Evolutionary conservation across 2,797 vertebrate genomes (phyloP).

Genomic region (Poeciliopsis presidionis): DNA sequence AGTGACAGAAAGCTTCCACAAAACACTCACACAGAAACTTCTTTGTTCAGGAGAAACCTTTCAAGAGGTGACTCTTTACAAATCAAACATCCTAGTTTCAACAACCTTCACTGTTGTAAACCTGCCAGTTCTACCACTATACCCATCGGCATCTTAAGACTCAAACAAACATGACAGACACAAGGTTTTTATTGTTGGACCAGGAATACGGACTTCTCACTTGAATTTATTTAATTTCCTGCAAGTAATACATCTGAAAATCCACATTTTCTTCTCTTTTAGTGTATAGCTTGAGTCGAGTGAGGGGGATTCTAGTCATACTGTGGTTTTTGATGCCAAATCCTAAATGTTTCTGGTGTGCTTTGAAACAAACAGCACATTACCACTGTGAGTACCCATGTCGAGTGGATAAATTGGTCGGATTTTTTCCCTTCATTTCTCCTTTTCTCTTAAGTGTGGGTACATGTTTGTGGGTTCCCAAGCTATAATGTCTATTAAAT

Average conservation of each 20-base stretch:
- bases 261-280: constrained; percentile 62
- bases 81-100: constrained; percentile 51
- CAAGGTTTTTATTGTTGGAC: constrained; percentile 50
- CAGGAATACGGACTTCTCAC: constrained; percentile 73
- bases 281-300: constrained; percentile 28
- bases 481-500: constrained; percentile 63
- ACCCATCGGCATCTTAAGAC: constrained; percentile 52
- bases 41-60: constrained; percentile 68
- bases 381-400: constrained; percentile 43
- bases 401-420: constrained; percentile 40
- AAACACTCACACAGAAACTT: constrained; percentile 66
- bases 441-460: constrained; percentile 55
- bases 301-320: constrained; percentile 46
- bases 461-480: constrained; percentile 63
- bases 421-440: constrained; percentile 40
- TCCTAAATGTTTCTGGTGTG: constrained; percentile 65
- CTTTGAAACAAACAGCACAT: constrained; percentile 54
- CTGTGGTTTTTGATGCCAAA: constrained; percentile 63
- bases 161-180: constrained; percentile 69
- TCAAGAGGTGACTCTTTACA: constrained; percentile 70
- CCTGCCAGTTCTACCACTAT: constrained; percentile 56
- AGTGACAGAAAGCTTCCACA: constrained; percentile 62
- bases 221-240: constrained; percentile 63
- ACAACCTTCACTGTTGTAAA: constrained; percentile 46
- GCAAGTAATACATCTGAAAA: constrained; percentile 60